Base-by-base conservation (phyloP, 2,888 invertebrate species). In the Miltochrista miniata region DNA sequence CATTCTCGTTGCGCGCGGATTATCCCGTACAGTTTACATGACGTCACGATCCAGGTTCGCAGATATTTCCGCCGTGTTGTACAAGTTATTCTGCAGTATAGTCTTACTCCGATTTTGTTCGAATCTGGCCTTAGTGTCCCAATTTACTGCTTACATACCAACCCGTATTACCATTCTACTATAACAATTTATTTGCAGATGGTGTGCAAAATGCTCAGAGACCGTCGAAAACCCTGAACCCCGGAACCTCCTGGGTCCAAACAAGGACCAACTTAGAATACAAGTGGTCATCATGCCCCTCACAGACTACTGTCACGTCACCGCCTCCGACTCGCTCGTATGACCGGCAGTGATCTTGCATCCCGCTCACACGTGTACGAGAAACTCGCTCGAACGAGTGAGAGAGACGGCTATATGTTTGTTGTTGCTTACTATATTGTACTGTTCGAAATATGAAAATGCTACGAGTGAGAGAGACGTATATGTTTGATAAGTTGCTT, bases 271-370 rank as follows among this genome's bases (percentile, higher is more conserved):
- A 68, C 87, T 97, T 13, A 79, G 92, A 91, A 92, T 97, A 61
- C 95, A 95, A 83, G 94, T 97, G 51, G 94, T 96, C 54, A 96
- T 97, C 49, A 94, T 95, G 3, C 96, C 96, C 0, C 85, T 94
- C 42, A 93, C 88, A 0, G 87, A 92, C 61, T 85, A 84, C 70
- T 84, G 90, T 53, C 81, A 87, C 74, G 87, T 90, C 52, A 68
- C 78, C 9, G 50, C 74, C 1, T 58, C 62, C n/a, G 79, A 79
- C 48, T 49, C 68, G 38, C 64, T 59, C 46, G 74, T 64, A 56
- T 80, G 78, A 78, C 75, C 45, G 30, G 30, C 12, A 37, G 9
- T 11, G 1, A 30, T 10, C 5, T 41, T 52, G 56, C 57, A 51
- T 49, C 43, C 30, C 37, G 36, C 13, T 46, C 41, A 13, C 54